phyloP scores from a whole-genome alignment of 2,797 vertebrate species.

The Echeneis naucrates region DNA sequence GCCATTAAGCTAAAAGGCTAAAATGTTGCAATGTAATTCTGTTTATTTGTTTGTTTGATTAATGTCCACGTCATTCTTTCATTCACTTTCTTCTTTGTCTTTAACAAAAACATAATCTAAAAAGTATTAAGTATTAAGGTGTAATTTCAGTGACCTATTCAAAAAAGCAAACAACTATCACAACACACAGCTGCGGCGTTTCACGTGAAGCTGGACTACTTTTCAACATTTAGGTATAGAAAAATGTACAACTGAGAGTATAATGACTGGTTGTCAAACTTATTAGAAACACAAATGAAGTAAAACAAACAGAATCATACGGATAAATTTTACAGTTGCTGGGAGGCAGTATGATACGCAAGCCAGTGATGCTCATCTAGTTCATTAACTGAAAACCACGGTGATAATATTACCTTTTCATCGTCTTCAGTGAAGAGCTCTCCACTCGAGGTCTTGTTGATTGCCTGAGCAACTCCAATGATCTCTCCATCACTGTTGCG shows the following conservation, averaged over 20 bases:
- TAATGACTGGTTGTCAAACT: neutral
- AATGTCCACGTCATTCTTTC: neutral
- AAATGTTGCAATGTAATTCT: neutral
- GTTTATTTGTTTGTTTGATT: neutral
- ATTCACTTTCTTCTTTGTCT: neutral
- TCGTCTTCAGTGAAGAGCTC: slow-evolving; percentile 95
- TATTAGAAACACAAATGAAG: neutral
- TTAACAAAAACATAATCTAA: too few species aligned
- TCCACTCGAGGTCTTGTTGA: slow-evolving; percentile 95
- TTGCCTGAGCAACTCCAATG: slow-evolving; percentile 96
- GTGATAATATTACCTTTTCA: slow-evolving; percentile 86
- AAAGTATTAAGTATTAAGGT: too few species aligned
- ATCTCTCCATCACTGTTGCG: slow-evolving; percentile 95
- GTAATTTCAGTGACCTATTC: neutral
- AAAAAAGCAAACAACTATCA: neutral
- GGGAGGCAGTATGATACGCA: neutral
- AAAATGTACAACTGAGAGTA: neutral
- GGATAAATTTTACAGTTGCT: slow-evolving; percentile 6
- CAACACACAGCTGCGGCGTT: neutral
- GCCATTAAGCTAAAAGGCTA: too few species aligned
- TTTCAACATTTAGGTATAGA: neutral
- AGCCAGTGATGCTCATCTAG: neutral
- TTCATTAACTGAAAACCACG: neutral
- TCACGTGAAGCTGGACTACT: neutral
- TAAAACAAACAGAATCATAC: neutral